Evolutionary conservation across 2,888 invertebrate genomes (phyloP), one percentile per base, ranked within the genome.

Genomic region (Aporophyla nigra): DNA sequence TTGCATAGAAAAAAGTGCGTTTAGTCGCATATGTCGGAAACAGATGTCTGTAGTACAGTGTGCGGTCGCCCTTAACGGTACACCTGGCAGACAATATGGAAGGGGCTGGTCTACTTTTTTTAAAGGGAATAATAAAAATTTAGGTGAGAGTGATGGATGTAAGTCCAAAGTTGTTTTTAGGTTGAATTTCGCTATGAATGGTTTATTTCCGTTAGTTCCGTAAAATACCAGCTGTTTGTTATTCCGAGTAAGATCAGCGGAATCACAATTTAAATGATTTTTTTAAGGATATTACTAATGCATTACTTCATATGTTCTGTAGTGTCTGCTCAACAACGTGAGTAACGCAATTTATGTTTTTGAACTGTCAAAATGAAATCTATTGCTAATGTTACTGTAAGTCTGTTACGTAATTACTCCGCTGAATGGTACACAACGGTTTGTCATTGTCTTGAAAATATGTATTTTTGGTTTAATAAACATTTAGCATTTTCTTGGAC

Each of bases 11-110:
- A 83, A 85, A 86, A 87, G 24, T 81, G 77, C 70, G 56, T 56
- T 75, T 69, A 68, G 70, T 71, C 72, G 80, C 91, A 90, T 89
- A 80, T 90, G 92, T 87, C 89, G 92, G 92, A 90, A 91, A 83
- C 92, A 92, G 92, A 88, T 92, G 84, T 73, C 43, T 62, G 67
- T 46, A 24, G 65, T 85, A 80, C 62, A 27, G 84, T 86, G 88
- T 68, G 89, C 89, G 80, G 80, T 80, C 82, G 76, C 49, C 87
- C 88, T 86, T 83, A 86, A 84, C 87, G 84, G 73, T 71, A 83
- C 91, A 90, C 87, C 89, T 90, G 90, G 83, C 61, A 84, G 54
- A 81, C 86, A 85, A 76, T 89, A 90, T 86, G 85, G 77, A 59
- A 67, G 54, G 72, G 78, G 74, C 86, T 80, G 83, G 78, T 81